Base-by-base conservation (phyloP, 1,140 invertebrate genomes). In the Papilio helenus region DNA sequence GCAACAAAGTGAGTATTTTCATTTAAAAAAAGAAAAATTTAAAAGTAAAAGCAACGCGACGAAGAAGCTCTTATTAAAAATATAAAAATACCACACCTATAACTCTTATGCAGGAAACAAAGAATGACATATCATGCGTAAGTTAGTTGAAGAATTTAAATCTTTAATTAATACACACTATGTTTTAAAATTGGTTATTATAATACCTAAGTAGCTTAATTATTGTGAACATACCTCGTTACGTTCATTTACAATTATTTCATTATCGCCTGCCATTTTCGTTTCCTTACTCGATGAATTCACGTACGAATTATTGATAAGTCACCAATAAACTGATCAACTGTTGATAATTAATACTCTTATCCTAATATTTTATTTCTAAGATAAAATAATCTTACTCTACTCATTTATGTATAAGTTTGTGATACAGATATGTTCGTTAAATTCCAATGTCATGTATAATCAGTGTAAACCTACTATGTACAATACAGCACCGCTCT, bases 351-450 rank as follows among this genome's bases (percentile, higher is more conserved):
- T 73, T 73, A 73, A 10, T 42, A 23, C 16, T 14, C 39, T 44
- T 73, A 73, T 44, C 39, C 72, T 73, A 73, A 73, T 46, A 46
- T 73, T 73, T 73, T 73, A 73, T 73, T 73, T 39, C 39, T 20
- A 44, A 73, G 72, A 73, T 73, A 73, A 73, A 73, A 46, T 39
- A 39, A 42, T 42, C 68, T 72, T 26, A 72, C 4, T 12, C 4
- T 16, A 8, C 5, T 46, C 10, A 46, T 14, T 14, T 18, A 12
- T 34, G 18, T 26, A 68, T 68, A 39, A 26, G 23, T 26, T 12
- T 61, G 10, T 26, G 8, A 61, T 61, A 61, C 55, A 20, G 55
- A 61, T 72, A 46, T 77, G 61, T 34, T 61, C 58, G 46, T 39
- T 39, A 16, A 65, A 71, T 18, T 73, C 58, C 1, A 77, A 49